Conservation (phyloP, 2,113 vertebrate species). For the Corvus cornix region DNA sequence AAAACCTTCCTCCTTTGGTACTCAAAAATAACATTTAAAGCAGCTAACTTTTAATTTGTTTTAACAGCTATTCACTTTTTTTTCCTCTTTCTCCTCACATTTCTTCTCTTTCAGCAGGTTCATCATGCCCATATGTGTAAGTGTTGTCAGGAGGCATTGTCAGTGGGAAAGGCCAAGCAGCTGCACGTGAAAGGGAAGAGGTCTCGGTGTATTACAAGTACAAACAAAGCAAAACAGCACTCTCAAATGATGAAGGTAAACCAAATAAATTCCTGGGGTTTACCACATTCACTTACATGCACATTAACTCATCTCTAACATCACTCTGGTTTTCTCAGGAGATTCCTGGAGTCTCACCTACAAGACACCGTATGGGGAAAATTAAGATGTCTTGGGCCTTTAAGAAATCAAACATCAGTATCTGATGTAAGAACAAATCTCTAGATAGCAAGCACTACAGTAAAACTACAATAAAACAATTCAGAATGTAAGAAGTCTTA, state of each 20-base stretch:
- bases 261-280: background rate
- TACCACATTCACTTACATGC: background rate
- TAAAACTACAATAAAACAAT: slow-evolving; percentile 13
- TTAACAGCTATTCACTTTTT: background rate
- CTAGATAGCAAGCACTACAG: background rate
- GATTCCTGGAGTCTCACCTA: background rate
- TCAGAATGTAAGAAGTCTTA: slow-evolving; percentile 34
- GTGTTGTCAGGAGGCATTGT: background rate
- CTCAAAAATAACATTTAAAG: background rate
- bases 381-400: background rate
- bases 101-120: background rate
- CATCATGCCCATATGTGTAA: background rate
- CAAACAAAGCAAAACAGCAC: background rate
- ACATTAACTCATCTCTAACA: background rate
- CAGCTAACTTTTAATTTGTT: background rate
- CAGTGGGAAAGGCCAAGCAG: background rate
- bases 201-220: background rate
- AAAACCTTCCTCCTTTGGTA: background rate
- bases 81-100: background rate
- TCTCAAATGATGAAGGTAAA: background rate
- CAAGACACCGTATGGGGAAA: background rate
- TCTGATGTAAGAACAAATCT: background rate
- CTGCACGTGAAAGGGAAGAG: rapidly evolving
- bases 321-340: background rate
- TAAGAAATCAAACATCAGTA: slow-evolving; percentile 1